Conservation (phyloP, 2,113 vertebrate species). For the Cinclus cinclus region DNA sequence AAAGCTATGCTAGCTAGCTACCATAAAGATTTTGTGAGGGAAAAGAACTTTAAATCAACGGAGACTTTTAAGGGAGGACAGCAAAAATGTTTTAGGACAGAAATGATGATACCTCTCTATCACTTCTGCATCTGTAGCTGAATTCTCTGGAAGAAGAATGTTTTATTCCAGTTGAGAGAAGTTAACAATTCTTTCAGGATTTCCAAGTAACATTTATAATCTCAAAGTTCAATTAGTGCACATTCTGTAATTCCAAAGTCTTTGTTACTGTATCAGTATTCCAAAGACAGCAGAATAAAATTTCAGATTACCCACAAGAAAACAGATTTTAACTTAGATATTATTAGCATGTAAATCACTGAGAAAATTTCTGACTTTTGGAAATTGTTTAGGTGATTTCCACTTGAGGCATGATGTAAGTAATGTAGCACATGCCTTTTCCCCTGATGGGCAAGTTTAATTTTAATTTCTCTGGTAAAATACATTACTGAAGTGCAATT, state of each 20-base stretch:
- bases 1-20: constrained; percentile 60
- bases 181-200: constrained; percentile 3
- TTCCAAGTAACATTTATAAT: background rate
- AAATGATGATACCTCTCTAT: constrained; percentile 1
- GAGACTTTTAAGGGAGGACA: constrained; percentile 46
- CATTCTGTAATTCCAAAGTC: background rate
- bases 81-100: constrained; percentile 9
- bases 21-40: constrained; percentile 59
- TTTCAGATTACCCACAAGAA: constrained; percentile 1
- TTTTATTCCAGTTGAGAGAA: background rate
- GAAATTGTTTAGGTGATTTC: background rate
- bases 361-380: background rate
- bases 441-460: background rate
- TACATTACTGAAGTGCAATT: background rate
- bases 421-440: background rate
- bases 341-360: background rate
- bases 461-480: constrained; percentile 1
- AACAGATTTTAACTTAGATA: background rate
- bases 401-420: background rate
- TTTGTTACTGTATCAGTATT: background rate
- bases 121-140: constrained; percentile 28
- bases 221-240: constrained; percentile 9
- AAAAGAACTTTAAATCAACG: constrained; percentile 31
- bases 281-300: background rate
- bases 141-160: background rate